phyloP scores from a whole-genome alignment of 2,888 invertebrate genomes.

The Erannis defoliaria region DNA sequence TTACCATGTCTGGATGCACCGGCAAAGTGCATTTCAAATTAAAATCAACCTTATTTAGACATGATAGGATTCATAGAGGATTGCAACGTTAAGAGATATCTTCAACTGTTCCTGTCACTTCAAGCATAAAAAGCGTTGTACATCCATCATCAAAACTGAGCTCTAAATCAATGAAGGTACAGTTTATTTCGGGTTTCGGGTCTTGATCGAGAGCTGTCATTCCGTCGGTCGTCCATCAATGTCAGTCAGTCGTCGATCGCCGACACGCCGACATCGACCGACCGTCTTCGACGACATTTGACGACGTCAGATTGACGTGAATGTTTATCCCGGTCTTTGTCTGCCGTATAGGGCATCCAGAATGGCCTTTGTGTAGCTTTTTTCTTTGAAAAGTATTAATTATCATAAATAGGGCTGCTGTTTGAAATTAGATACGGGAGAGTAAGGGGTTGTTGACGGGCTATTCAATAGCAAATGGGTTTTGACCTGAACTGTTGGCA shows the following conservation, averaged over 20 bases:
- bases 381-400: constrained; percentile 47
- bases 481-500: constrained; percentile 3
- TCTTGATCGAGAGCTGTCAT: constrained; percentile 53
- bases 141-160: constrained; percentile 7
- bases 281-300: constrained; percentile 61
- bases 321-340: constrained; percentile 81
- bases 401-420: constrained; percentile 47
- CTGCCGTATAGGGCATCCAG: constrained; percentile 76
- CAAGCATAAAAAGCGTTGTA: constrained; percentile 40
- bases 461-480: constrained; percentile 7
- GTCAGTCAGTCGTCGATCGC: constrained; percentile 68
- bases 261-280: constrained; percentile 59
- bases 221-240: constrained; percentile 77
- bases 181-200: constrained; percentile 25
- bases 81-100: constrained; percentile 38
- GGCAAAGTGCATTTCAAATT: constrained; percentile 39
- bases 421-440: constrained; percentile 31
- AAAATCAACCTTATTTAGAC: constrained; percentile 32
- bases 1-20: constrained; percentile 79
- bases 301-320: constrained; percentile 64
- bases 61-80: constrained; percentile 31
- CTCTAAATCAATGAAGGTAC: constrained; percentile 13
- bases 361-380: constrained; percentile 52
- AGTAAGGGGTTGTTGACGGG: constrained; percentile 26
- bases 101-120: constrained; percentile 47